Evolutionary conservation across 2,113 vertebrate genomes (phyloP), one percentile per base, ranked within the genome.

Genomic region (Pavo muticus): DNA sequence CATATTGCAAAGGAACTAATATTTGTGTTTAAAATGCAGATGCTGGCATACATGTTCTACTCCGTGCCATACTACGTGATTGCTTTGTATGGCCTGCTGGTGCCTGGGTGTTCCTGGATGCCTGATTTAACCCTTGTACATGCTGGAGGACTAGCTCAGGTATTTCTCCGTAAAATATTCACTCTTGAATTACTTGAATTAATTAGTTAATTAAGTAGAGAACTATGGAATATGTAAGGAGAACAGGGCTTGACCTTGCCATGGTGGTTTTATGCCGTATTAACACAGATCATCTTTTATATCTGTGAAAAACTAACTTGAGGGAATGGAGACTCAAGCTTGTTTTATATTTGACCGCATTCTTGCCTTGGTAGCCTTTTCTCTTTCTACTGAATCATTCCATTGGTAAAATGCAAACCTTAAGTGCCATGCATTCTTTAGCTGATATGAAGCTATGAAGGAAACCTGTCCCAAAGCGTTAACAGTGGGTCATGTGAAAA

Each of bases 101-200:
- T 99, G 60, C 99, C 99, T 63, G 99, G 99, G 9, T 99, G 99
- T 72, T 98, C 98, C 75, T 99, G 99, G 99, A 98, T 99, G 98
- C 98, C 97, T 1, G 99, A 99, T 44, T 59, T 99, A 77, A 98
- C 97, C 14, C 97, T 99, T 42, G 97, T 99, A 15, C 98, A 99
- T 56, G 99, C 99, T 11, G 99, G 99, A 94, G 99, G 98, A 79
- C 85, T 99, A 61, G 99, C 99, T 79, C 99, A 99, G 98, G 99
- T 99, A 98, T 61, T 84, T 80, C 47, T 67, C 65, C 18, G 19
- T 39, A 29, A 88, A 88, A 70, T 35, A 3, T 82, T 91, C 37
- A 27, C 68, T 91, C 52, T 63, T 89, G 32, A 70, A 84, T 92
- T 37, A 42, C 10, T 35, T 35, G 35, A 35, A 35, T 35, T 35